Evolutionary conservation across 2,888 invertebrate species (phyloP), one percentile per base, ranked within the genome.

Genomic region (Myathropa florea): DNA sequence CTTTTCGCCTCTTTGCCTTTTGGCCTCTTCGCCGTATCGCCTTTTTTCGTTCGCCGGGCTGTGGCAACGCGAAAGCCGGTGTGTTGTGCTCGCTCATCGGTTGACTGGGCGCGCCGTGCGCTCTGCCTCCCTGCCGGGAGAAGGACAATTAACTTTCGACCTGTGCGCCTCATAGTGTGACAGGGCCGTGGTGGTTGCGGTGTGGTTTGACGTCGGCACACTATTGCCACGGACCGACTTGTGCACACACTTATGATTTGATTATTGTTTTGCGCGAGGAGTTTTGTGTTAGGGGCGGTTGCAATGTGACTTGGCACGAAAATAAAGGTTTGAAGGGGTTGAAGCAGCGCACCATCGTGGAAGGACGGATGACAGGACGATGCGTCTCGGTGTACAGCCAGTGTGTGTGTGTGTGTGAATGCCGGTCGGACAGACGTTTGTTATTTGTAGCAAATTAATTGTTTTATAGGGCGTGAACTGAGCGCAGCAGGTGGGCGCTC

Each of bases 401-500:
- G 39, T 4, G 39, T 12, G 26, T 39, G 14, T 14, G 23, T 23
- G 18, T 2, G 33, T 30, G 82, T 70, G 67, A 26, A 28, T 53
- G 39, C 36, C 55, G 73, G 30, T 75, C 24, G 53, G 76, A 26
- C 78, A 70, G 78, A 65, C 86, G 70, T 75, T 86, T 83, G 86
- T 86, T 86, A 86, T 86, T 86, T 86, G 86, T 86, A 57, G 73
- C 86, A 83, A 86, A 86, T 83, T 78, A 86, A 86, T 86, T 83
- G 83, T 86, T 86, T 86, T 86, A 83, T 86, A 86, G 75, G 86
- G 86, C 83, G 83, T 86, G 75, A 86, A 83, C 75, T 30, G 39
- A 26, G 65, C 78, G 65, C 83, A 86, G 86, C 83, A 86, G 83
- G 86, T 86, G 78, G 83, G 78, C 57, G 46, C 61, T 70, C 64